These are phyloP conservation scores for Crotophaga sulcirostris DNA, from an alignment of 2,113 vertebrate species.

Conservation along the genomic window DNA sequence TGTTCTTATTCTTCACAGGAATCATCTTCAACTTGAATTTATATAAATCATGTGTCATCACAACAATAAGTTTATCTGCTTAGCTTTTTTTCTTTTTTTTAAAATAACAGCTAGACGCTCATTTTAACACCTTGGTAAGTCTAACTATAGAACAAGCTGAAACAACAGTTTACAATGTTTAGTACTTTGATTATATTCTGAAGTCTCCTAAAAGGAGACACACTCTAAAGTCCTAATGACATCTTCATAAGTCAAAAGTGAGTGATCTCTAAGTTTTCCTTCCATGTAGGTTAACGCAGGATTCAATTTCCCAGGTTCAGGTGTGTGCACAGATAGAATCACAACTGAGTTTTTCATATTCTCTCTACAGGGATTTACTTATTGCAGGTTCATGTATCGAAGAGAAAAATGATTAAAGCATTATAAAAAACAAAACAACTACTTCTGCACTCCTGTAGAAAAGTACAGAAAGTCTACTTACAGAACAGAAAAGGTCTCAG, in stretches of 20 bases:
- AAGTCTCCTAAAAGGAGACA: background rate
- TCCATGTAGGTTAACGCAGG: background rate
- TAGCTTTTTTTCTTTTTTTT: background rate
- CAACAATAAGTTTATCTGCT: background rate
- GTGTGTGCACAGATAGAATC: background rate
- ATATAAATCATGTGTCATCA: background rate
- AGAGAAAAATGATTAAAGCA: background rate
- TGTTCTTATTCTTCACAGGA: background rate
- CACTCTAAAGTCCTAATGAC: background rate
- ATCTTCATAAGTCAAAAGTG: background rate
- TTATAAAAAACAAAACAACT: constrained; percentile 5
- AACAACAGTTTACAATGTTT: background rate
- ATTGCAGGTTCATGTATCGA: background rate
- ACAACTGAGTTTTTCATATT: background rate
- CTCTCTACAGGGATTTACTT: background rate
- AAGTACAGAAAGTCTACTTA: too few relatives aligned
- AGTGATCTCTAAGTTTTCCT: background rate
- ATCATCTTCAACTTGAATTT: background rate
- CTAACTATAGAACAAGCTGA: background rate
- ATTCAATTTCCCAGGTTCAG: background rate
- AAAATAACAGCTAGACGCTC: background rate
- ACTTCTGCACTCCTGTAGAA: background rate
- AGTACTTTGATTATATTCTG: background rate
- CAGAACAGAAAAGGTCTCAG: background rate
- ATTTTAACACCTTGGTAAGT: background rate